These are phyloP conservation scores for Aegotheles bennettii DNA, from an alignment of 2,113 vertebrate genomes.

Conservation along the genomic window DNA sequence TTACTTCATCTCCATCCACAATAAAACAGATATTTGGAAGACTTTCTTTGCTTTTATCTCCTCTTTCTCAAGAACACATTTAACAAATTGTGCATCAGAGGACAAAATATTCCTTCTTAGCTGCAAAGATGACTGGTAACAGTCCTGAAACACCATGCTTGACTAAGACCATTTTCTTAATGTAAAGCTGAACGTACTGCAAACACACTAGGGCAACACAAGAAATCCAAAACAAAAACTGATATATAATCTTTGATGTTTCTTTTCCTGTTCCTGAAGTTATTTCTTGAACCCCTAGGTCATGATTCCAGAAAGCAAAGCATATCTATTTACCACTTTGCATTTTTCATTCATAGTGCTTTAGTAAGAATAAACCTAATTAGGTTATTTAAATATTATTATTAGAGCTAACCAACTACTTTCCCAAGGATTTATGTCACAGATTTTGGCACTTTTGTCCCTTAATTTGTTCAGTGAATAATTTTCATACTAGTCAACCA, in stretches of 20 bases:
- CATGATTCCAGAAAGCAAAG: background rate
- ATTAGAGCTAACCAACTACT: background rate
- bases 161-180: background rate
- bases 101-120: background rate
- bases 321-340: background rate
- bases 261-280: background rate
- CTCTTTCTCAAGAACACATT: background rate
- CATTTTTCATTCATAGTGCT: background rate
- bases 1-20: background rate
- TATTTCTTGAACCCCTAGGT: background rate
- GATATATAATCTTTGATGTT: background rate
- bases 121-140: background rate
- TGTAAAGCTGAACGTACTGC: background rate
- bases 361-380: background rate
- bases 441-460: background rate
- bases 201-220: background rate
- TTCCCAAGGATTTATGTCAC: background rate
- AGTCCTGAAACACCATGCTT: background rate
- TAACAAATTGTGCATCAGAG: background rate
- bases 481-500: conserved; percentile 14
- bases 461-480: background rate
- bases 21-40: background rate
- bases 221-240: background rate
- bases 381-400: background rate
- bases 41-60: background rate